Base-by-base conservation (phyloP, 2,113 vertebrate species). In the Vireo altiloquus region DNA sequence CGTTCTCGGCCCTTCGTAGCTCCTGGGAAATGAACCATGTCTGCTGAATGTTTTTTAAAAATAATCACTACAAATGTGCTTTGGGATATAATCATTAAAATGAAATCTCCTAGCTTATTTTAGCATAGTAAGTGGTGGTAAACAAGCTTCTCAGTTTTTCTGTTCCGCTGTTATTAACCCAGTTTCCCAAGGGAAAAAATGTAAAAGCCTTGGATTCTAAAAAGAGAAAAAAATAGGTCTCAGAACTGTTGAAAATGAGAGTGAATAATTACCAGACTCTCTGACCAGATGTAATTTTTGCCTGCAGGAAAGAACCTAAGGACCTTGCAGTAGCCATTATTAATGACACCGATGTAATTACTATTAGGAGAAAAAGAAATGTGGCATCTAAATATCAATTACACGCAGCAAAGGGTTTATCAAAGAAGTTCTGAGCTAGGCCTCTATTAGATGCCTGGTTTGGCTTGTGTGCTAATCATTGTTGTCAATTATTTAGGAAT, bases 321-420 rank as follows among this genome's bases (percentile, higher is more conserved):
- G 68, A 68, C 89, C 65, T 95, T 96, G 65, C 70, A 95, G 46
- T 22, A 96, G 84, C 68, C 82, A 80, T 97, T 98, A 96, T 97
- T 96, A 97, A 96, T 97, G 96, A 89, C 77, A 72, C 49, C 50
- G 27, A 78, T 97, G 95, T 90, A 97, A 97, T 97, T 97, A 96
- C 89, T 91, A 92, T 88, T 94, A 96, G 85, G 49, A 93, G 92
- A 79, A 96, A 96, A 95, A 83, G 80, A 96, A 92, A 96, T 95
- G 50, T 96, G 57, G 78, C 42, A 12, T 96, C 90, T 94, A 96
- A 97, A 96, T 97, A 97, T 97, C 96, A 96, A 90, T 96, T 96
- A 64, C 39, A 63, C 89, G 95, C 93, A 95, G 91, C 92, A 90
- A 85, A 96, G 77, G n/a, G 33, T 95, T 97, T 96, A 72, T 94